phyloP scores from a whole-genome alignment of 2,113 vertebrate species.

The Haemorhous mexicanus region DNA sequence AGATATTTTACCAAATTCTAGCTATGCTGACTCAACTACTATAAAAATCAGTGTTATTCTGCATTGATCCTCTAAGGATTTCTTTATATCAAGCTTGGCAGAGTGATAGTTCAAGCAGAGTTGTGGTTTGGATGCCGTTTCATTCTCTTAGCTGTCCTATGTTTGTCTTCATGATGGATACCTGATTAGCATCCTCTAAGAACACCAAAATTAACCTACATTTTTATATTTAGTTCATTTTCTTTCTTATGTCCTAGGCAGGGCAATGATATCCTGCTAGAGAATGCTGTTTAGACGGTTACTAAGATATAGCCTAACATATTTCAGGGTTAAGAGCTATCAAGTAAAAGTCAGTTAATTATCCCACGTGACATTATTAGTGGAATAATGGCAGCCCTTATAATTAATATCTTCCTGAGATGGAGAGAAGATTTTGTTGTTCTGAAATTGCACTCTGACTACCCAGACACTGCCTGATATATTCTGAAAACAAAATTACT shows the following conservation, averaged over 20 bases:
- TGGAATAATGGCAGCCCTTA: constrained; percentile 20
- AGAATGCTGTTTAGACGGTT: neutral
- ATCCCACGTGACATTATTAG: neutral
- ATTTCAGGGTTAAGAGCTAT: constrained; percentile 20
- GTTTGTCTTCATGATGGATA: neutral
- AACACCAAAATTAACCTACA: neutral
- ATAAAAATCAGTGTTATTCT: neutral
- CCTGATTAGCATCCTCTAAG: neutral
- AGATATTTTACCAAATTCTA: neutral
- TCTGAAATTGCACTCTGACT: neutral
- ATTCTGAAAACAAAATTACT: too few species aligned
- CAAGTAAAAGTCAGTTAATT: constrained; percentile 13
- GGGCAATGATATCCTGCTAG: neutral
- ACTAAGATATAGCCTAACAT: constrained; percentile 21
- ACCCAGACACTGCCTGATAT: neutral
- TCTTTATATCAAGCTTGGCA: neutral
- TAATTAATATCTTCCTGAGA: constrained; percentile 40
- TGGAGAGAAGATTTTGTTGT: neutral
- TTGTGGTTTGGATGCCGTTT: neutral
- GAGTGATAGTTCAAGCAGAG: neutral
- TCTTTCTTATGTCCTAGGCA: neutral
- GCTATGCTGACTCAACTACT: neutral
- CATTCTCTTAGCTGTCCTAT: neutral
- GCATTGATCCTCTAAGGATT: neutral
- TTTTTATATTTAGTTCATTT: neutral